Base-by-base conservation (phyloP, 2,797 vertebrate species). In the Micromesistius poutassou region DNA sequence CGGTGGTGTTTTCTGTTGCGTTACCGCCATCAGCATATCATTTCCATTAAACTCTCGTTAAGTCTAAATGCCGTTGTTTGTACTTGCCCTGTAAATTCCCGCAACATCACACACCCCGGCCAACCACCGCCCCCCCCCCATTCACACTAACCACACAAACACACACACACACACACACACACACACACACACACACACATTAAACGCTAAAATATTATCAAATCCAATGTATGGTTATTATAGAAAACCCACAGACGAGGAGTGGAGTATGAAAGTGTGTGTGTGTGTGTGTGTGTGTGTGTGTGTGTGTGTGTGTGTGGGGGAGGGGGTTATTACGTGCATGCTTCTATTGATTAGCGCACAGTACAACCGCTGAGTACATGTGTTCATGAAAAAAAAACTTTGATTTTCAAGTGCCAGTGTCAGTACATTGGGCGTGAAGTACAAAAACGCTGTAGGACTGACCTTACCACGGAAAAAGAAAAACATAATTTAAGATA, bases 141-240 rank as follows among this genome's bases (percentile, higher is more conserved):
- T 35, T 7, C 30, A 71, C 0, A 7, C 30, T 8, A 38, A 38
- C 40, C 40, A 42, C 40, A 42, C 40, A 42, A 2, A 42, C 2
- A 42, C 40, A 42, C 40, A 42, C 40, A 42, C 40, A 42, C 14
- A 16, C 40, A 42, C 40, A 42, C 40, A n/a, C n/a, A n/a, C n/a
- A n/a, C n/a, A n/a, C n/a, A n/a, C n/a, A n/a, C n/a, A n/a, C n/a
- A 42, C 40, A 42, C 40, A 42, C 40, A 42, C 40, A 42, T 13
- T 42, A 42, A 42, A 42, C 9, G 40, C 40, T 42, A 16, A 42
- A 16, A 42, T 42, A 42, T 13, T 16, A 42, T 77, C 73, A 80
- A 86, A 83, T 87, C 83, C 79, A 81, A 72, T 82, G 55, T 36
- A 66, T 81, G 72, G n/a, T 46, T 80, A 78, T 79, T 88, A 90